These are phyloP conservation scores for Drosophila paulistorum DNA, from an alignment of 1,140 invertebrate genomes.

Conservation along the genomic window DNA sequence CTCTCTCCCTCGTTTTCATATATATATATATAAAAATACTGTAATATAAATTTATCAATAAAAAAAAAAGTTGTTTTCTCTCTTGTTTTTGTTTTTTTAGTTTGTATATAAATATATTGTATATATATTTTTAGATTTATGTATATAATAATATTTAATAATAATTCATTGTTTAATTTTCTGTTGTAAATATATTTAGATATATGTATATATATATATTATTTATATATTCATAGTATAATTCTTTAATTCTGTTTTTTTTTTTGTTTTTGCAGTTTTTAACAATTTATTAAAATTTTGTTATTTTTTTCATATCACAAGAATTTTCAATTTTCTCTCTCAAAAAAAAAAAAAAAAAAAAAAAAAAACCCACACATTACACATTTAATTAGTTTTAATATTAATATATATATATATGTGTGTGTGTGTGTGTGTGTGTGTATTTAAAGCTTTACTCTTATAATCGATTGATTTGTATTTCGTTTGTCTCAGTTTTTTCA, in stretches of 20 bases:
- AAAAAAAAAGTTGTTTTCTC: slow-evolving; percentile 9
- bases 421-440: slow-evolving; percentile 25
- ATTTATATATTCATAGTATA: slow-evolving; percentile 31
- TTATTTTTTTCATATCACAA: slow-evolving; percentile 74
- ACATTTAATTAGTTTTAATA: slow-evolving; percentile 53
- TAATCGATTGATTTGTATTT: slow-evolving; percentile 27
- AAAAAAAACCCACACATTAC: slow-evolving; percentile 44
- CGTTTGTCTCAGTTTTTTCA: slow-evolving; percentile 51
- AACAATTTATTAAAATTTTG: slow-evolving; percentile 68
- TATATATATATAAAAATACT: slow-evolving; percentile 68
- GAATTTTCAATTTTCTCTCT: slow-evolving; percentile 81
- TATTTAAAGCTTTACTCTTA: slow-evolving; percentile 57
- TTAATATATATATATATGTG: slow-evolving; percentile 9
- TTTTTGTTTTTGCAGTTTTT: slow-evolving; percentile 41
- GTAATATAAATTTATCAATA: slow-evolving; percentile 42
- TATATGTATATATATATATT: slow-evolving; percentile 45
- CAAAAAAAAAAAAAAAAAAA: slow-evolving; percentile 58
- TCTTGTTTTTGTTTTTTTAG: slow-evolving; percentile 8
- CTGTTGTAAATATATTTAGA: slow-evolving; percentile 40
- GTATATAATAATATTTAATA: slow-evolving; percentile 29
- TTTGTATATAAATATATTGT: slow-evolving; percentile 75
- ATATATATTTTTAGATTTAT: slow-evolving; percentile 57
- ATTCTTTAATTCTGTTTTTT: slow-evolving; percentile 44
- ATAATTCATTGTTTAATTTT: slow-evolving; percentile 22
- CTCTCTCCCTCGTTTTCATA: slow-evolving; percentile 34